These are phyloP conservation scores for Leucopsar rothschildi DNA, from an alignment of 2,113 vertebrate genomes.

Conservation along the genomic window DNA sequence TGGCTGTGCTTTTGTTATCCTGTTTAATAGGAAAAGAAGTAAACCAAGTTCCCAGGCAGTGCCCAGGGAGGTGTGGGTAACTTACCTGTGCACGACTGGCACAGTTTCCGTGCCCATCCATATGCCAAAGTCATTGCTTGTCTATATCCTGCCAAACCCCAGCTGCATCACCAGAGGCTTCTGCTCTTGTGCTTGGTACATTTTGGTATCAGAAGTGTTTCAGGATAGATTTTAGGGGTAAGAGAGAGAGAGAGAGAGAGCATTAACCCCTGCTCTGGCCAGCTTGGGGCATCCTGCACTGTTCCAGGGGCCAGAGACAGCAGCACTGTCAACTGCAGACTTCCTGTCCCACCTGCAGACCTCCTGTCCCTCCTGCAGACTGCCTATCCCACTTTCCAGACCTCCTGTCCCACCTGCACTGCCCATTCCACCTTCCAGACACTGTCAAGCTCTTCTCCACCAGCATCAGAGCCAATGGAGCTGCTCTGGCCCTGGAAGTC, in stretches of 20 bases:
- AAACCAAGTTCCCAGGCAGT: background rate
- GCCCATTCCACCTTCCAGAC: background rate
- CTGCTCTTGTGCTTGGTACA: rapidly evolving
- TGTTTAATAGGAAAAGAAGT: background rate
- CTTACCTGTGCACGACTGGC: background rate
- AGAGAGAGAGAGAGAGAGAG: background rate
- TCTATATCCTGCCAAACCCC: background rate
- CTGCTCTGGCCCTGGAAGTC: background rate
- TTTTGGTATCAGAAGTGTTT: background rate
- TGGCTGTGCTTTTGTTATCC: background rate
- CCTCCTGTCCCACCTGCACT: background rate
- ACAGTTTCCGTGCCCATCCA: rapidly evolving
- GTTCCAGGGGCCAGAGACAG: background rate
- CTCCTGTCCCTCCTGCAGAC: background rate
- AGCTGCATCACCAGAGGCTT: background rate
- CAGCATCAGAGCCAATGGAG: background rate
- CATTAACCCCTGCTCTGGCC: rapidly evolving
- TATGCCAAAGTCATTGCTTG: background rate
- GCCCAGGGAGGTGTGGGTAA: background rate
- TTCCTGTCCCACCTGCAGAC: background rate
- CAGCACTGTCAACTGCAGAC: background rate
- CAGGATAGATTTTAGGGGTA: background rate
- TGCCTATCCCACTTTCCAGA: background rate
- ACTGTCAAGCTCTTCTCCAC: background rate
- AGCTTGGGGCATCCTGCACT: rapidly evolving